A percentile compares a stretch with the other conserved stretches of the same genome.
Conservation (phyloP, 2,113 vertebrate species). For the Taurulus bubalis region DNA sequence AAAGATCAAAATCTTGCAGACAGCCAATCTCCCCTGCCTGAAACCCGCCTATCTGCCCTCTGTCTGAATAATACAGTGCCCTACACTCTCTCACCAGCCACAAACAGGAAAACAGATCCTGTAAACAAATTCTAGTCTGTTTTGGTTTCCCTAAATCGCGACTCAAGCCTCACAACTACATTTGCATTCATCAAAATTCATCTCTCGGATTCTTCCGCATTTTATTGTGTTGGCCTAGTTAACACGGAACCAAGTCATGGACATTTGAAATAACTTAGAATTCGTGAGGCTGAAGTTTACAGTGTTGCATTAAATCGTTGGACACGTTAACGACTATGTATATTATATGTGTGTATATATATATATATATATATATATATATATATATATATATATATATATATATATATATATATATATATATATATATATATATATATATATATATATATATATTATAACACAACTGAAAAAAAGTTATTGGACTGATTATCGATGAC, state of each 20-base stretch:
- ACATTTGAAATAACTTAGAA: not conserved
- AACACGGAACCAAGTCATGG: not conserved
- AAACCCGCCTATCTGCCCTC: conserved; percentile 13
- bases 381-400: too few relatives aligned
- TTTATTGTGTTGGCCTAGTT: conserved; percentile 42
- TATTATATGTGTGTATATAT: too few relatives aligned
- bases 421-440: too few relatives aligned
- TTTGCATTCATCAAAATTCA: conserved; percentile 66
- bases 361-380: too few relatives aligned
- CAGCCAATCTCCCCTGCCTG: conserved; percentile 10
- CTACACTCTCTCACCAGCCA: not conserved
- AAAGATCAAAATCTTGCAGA: conserved; percentile 44
- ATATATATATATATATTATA: not conserved
- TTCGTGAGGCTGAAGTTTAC: fast-evolving
- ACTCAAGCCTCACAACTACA: conserved; percentile 47
- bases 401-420: too few relatives aligned
- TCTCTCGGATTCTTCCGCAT: conserved; percentile 24
- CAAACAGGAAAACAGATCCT: conserved; percentile 23
- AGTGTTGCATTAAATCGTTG: fast-evolving
- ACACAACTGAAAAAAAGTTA: conserved; percentile 25
- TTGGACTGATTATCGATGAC: not conserved
- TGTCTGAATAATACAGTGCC: conserved; percentile 18
- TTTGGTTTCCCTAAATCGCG: conserved; percentile 41
- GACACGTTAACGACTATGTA: not conserved
- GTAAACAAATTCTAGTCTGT: conserved; percentile 48